Conservation (phyloP, 2,113 vertebrate genomes). For the Enhydra lutris region DNA sequence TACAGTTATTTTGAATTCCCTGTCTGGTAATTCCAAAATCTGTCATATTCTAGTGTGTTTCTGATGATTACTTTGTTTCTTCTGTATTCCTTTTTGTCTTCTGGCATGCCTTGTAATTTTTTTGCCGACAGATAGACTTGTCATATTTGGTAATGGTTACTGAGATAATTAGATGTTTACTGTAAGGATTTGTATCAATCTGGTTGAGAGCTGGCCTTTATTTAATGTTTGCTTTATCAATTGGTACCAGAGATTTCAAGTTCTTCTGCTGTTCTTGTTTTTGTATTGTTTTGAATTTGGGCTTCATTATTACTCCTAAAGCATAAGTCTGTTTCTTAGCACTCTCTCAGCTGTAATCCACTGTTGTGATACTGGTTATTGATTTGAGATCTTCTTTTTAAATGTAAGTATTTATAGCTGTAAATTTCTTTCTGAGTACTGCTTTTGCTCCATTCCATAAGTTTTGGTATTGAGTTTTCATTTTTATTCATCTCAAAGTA, state of each 20-base stretch:
- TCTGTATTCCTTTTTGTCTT: not conserved
- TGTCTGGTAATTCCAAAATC: not conserved
- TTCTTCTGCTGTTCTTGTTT: not conserved
- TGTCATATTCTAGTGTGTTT: not conserved
- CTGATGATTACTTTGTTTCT: not conserved
- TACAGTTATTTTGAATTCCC: not conserved
- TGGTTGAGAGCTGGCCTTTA: not conserved
- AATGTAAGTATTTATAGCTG: not conserved
- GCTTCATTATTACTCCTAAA: not conserved
- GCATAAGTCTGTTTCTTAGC: not conserved
- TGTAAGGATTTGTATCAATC: not conserved
- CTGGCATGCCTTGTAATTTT: not conserved
- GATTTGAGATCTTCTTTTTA: not conserved
- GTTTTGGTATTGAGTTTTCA: not conserved
- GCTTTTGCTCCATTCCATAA: not conserved
- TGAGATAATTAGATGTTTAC: not conserved
- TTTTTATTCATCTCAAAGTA: not conserved
- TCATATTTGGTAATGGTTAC: not conserved
- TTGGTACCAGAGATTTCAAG: not conserved
- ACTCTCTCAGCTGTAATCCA: not conserved
- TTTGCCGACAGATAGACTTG: not conserved
- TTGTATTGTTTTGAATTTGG: not conserved
- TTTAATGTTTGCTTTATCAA: not conserved
- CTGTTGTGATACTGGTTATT: not conserved
- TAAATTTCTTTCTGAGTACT: not conserved